A percentile compares a stretch with the other conserved stretches of the same genome.
phyloP scores from a whole-genome alignment of 2,797 vertebrate species.

The Momotus momota region DNA sequence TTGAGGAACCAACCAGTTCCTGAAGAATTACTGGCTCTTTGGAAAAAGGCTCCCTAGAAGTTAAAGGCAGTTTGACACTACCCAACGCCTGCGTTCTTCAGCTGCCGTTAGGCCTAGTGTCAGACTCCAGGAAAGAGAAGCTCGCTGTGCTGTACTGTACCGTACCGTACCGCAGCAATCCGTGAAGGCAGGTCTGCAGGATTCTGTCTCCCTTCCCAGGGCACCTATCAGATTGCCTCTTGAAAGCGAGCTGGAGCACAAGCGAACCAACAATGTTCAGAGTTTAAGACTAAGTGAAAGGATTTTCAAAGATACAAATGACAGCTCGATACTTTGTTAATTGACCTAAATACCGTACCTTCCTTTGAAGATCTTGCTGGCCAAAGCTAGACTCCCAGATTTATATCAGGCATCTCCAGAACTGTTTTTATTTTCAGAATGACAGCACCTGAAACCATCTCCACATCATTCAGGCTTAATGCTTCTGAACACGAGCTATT shows the following conservation, averaged over 20 bases:
- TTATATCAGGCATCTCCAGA: neutral
- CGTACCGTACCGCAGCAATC: neutral
- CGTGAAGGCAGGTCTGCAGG: neutral
- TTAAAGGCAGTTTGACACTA: neutral
- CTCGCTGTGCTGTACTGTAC: neutral
- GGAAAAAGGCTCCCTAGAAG: neutral
- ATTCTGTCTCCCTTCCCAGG: conserved; percentile 15
- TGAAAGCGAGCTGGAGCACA: conserved; percentile 40
- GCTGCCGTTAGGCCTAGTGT: neutral
- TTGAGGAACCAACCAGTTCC: neutral
- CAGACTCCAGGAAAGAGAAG: neutral
- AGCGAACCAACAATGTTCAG: conserved; percentile 19
- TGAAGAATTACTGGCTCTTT: neutral
- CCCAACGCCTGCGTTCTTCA: neutral
- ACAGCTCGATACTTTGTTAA: neutral
- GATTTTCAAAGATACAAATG: neutral
- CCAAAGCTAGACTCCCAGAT: neutral
- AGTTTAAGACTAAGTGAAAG: conserved; percentile 24
- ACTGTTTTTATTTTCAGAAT: neutral
- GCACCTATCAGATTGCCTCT: conserved; percentile 19
- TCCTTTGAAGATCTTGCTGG: neutral
- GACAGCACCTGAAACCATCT: neutral
- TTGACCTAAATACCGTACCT: neutral
- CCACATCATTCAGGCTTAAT: neutral
- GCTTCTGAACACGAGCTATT: neutral